Evolutionary conservation across 2,797 vertebrate genomes (phyloP).

Genomic region (Typhlichthys subterraneus): DNA sequence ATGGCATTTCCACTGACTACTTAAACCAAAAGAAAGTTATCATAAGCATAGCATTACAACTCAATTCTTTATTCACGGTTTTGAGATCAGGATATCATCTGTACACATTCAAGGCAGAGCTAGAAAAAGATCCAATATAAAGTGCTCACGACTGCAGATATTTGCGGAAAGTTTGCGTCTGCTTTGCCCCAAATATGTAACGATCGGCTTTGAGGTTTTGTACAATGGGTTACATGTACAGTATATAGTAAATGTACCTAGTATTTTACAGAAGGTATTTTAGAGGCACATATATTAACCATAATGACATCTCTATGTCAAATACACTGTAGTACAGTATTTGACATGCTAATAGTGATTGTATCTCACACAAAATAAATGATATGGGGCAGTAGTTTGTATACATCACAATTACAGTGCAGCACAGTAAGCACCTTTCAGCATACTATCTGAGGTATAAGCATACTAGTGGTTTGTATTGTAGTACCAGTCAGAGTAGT

Average conservation of each 20-base stretch:
- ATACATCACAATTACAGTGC: background rate
- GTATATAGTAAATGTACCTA: too few relatives aligned
- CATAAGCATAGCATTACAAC: background rate
- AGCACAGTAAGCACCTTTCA: background rate
- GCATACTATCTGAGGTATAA: conserved; percentile 37
- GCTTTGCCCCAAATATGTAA: background rate
- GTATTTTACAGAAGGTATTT: background rate
- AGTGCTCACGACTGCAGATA: conserved; percentile 3
- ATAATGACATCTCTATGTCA: background rate
- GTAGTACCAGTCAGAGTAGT: conserved; percentile 18
- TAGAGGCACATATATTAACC: background rate
- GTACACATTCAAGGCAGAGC: conserved; percentile 7
- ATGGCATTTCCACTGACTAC: too few relatives aligned
- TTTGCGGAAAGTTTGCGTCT: background rate
- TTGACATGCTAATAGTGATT: background rate
- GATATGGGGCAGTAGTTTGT: too few relatives aligned
- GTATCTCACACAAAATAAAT: background rate
- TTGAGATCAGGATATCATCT: background rate
- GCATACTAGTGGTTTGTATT: conserved; percentile 25
- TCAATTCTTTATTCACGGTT: background rate
- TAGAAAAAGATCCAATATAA: background rate
- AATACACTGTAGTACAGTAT: background rate
- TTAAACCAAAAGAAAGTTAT: background rate
- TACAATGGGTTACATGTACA: background rate
- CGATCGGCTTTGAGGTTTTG: background rate